A percentile compares a stretch with the other conserved stretches of the same genome.
Conservation (phyloP, 2,797 vertebrate species). For the Gymnodraco acuticeps region DNA sequence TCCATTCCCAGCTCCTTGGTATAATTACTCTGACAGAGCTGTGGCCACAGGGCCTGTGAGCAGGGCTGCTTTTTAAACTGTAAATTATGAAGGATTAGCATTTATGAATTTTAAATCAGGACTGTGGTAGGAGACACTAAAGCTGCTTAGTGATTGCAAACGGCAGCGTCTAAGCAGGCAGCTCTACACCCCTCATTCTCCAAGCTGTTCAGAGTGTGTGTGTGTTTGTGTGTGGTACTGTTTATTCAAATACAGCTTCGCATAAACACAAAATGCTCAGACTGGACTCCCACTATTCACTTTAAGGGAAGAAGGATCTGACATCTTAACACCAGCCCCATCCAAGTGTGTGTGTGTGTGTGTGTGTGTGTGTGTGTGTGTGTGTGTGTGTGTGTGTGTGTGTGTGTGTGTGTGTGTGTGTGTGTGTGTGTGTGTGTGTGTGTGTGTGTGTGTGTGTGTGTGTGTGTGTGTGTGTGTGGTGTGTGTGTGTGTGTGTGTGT, state of each 20-base stretch:
- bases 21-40: constrained; percentile 99
- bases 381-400: neutral
- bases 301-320: constrained; percentile 81
- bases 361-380: constrained; percentile 32
- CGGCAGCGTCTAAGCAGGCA: constrained; percentile 92
- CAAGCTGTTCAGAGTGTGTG: constrained; percentile 64
- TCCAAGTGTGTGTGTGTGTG: constrained; percentile 37
- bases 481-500: constrained; percentile 9
- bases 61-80: constrained; percentile 99
- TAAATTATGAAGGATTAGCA: constrained; percentile 99
- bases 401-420: neutral
- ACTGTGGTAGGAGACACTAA: constrained; percentile 99
- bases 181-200: constrained; percentile 90
- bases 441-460: constrained; percentile 26
- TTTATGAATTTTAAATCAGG: constrained; percentile 99
- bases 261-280: constrained; percentile 73
- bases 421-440: too few species aligned
- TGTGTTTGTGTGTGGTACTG: constrained; percentile 27
- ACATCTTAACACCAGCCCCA: constrained; percentile 84
- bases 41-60: constrained; percentile 99
- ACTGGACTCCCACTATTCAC: constrained; percentile 80
- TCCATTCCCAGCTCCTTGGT: constrained; percentile 98
- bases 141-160: constrained; percentile 99
- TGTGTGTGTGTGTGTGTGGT: constrained; percentile 10
- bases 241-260: constrained; percentile 76